Evolutionary conservation across 1,140 invertebrate genomes (phyloP).

Genomic region (Pseudoatta argentina): DNA sequence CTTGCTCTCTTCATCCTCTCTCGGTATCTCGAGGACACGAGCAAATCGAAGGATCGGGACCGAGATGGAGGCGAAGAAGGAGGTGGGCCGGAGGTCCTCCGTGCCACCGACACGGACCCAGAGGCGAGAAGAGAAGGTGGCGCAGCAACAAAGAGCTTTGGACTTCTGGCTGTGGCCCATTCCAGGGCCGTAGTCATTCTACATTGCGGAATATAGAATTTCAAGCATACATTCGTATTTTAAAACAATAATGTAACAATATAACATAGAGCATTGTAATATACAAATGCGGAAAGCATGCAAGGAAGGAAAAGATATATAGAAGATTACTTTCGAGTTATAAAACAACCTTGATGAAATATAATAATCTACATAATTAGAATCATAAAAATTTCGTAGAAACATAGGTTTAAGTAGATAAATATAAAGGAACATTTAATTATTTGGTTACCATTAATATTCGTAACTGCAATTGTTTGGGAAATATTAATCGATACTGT

Average conservation of each 20-base stretch:
- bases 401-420: neutral
- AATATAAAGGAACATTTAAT: neutral
- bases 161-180: conserved; percentile 79
- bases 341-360: neutral
- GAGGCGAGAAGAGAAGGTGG: conserved; percentile 84
- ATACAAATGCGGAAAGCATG: too few species aligned
- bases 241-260: neutral
- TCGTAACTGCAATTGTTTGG: neutral
- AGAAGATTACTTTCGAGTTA: neutral
- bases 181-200: conserved; percentile 75
- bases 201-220: neutral
- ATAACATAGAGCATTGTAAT: neutral
- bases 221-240: neutral
- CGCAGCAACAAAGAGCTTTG: conserved; percentile 83
- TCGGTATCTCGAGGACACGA: conserved; percentile 76
- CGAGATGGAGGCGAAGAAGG: conserved; percentile 67
- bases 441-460: neutral
- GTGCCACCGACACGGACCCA: conserved; percentile 76
- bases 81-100: conserved; percentile 75
- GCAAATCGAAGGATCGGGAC: conserved; percentile 80
- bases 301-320: neutral
- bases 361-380: neutral
- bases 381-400: neutral
- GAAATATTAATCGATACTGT: neutral
- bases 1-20: conserved; percentile 45